Base-by-base conservation (phyloP, 2,113 vertebrate species). In the Dermatemys mawii region DNA sequence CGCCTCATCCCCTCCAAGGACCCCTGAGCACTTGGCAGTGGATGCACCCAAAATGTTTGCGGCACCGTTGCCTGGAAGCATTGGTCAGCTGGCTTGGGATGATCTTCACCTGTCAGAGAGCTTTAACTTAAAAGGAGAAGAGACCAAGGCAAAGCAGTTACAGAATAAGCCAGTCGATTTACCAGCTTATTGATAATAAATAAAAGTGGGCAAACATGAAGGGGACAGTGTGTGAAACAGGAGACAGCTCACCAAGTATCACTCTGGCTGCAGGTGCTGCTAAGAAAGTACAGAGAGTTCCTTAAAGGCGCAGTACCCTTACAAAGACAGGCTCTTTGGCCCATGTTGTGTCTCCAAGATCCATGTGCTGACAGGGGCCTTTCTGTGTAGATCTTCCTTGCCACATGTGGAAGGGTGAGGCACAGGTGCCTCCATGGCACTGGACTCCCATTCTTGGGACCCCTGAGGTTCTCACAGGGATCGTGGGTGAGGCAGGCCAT, bases 41-140 rank as follows among this genome's bases (percentile, higher is more conserved):
- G 49, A 55, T 67, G 44, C 67, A 63, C 22, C 73, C 53, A 67
- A 67, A 67, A 70, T 12, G 4, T 38, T 51, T 83, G 38, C 79
- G 8, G 21, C 54, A 24, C 11, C 38, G 17, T 50, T 3, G 21
- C 32, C 48, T 80, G 8, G 2, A 44, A 87, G 27, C 17, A 78
- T 32, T 57, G 60, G 49, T 48, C 83, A 83, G 85, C 5, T 63
- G 70, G 3, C 32, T 44, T 6, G 51, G 57, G 91, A n/a, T 76
- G 44, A 5, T n/a, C 49, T 13, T 60, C 78, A 86, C 2, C 4
- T 75, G 46, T 17, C 16, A 8, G 54, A 48, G 35, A 27, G 35
- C 88, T 85, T 84, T 88, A 22, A 84, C 22, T 49, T 83, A n/a
- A 53, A 63, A 4, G 78, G 70, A 91, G 92, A 93, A 83, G 12